phyloP scores from a whole-genome alignment of 2,797 vertebrate genomes.

The Anabacerthia variegaticeps region DNA sequence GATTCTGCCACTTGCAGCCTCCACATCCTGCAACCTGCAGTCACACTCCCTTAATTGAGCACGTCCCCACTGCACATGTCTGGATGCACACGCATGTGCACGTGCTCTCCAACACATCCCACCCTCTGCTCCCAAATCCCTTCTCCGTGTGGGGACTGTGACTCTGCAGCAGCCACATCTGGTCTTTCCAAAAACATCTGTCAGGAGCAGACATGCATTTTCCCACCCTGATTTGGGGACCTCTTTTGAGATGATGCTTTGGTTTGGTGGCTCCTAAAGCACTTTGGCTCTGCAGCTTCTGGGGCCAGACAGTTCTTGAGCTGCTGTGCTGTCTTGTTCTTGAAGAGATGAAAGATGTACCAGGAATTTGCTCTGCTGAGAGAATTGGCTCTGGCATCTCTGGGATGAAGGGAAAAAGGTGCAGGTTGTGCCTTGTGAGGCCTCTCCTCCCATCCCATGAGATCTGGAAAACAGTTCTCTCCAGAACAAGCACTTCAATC shows the following conservation, averaged over 20 bases:
- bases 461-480: neutral
- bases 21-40: slow-evolving; percentile 44
- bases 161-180: neutral
- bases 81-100: neutral
- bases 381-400: neutral
- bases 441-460: neutral
- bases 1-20: slow-evolving; percentile 43
- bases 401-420: neutral
- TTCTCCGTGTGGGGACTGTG: neutral
- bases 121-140: neutral
- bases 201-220: neutral
- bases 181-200: neutral
- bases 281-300: neutral
- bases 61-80: neutral
- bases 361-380: neutral
- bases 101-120: neutral
- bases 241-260: neutral
- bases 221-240: neutral
- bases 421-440: neutral
- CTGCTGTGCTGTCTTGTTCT: neutral
- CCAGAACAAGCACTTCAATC: neutral
- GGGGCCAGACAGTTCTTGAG: neutral
- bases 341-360: neutral
- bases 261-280: neutral
- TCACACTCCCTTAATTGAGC: neutral